Evolutionary conservation across 2,888 invertebrate species (phyloP).

Genomic region (Xylocampa areola): DNA sequence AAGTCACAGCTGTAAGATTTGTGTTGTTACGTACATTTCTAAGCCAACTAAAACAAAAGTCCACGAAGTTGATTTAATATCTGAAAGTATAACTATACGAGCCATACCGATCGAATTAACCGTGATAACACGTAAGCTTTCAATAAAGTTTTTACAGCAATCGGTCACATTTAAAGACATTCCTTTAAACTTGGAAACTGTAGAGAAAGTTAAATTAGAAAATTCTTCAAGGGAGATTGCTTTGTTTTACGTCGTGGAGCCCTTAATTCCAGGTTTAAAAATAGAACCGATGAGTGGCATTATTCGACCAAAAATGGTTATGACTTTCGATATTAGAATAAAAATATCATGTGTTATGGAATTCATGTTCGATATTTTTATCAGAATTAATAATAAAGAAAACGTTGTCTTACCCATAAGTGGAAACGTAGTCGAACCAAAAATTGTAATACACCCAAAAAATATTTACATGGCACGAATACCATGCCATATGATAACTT

Average conservation of each 20-base stretch:
- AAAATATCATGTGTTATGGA: conserved; percentile 83
- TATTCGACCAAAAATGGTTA: conserved; percentile 85
- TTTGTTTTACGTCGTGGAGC: conserved; percentile 85
- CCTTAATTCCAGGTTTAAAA: conserved; percentile 80
- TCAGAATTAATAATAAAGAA: conserved; percentile 85
- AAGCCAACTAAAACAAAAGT: conserved; percentile 79
- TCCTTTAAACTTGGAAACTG: conserved; percentile 77
- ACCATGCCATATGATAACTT: conserved; percentile 79
- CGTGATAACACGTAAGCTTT: conserved; percentile 78
- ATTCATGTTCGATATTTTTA: conserved; percentile 76
- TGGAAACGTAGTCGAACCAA: conserved; percentile 87
- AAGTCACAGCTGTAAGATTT: conserved; percentile 74
- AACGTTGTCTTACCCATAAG: conserved; percentile 78
- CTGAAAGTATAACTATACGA: conserved; percentile 60
- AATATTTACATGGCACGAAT: conserved; percentile 86
- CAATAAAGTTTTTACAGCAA: conserved; percentile 80
- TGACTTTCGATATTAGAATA: conserved; percentile 82
- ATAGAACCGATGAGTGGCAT: conserved; percentile 87
- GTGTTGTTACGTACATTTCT: conserved; percentile 75
- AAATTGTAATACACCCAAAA: conserved; percentile 84
- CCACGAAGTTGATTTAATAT: conserved; percentile 77
- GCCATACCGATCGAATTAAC: conserved; percentile 75
- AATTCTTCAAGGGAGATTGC: conserved; percentile 89
- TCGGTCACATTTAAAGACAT: conserved; percentile 80
- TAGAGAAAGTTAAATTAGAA: conserved; percentile 83